Percentiles rank a stretch among this genome's conserved stretches.
Evolutionary conservation across 2,888 invertebrate genomes (phyloP).

Genomic region (Drosophila neonasuta): DNA sequence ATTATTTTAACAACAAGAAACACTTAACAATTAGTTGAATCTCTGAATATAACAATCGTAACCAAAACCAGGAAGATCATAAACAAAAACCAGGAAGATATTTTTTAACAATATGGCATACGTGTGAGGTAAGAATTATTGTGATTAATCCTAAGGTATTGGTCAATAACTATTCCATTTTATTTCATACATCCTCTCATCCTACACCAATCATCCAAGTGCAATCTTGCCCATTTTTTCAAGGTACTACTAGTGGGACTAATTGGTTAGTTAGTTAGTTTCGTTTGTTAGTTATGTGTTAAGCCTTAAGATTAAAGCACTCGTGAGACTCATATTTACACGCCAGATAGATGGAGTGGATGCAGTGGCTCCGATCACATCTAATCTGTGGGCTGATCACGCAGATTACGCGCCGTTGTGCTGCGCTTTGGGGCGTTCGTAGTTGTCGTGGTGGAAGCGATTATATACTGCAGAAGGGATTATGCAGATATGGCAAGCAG

Average conservation of each 20-base stretch:
- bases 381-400: conserved; percentile 57
- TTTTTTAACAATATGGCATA: not conserved
- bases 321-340: conserved; percentile 55
- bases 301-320: conserved; percentile 47
- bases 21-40: conserved; percentile 8
- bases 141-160: conserved; percentile 40
- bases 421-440: conserved; percentile 24
- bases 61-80: not conserved
- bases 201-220: conserved; percentile 12
- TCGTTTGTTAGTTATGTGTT: conserved; percentile 12
- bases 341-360: conserved; percentile 20
- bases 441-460: conserved; percentile 34
- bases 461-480: conserved; percentile 27
- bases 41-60: not conserved
- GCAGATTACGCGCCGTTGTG: conserved; percentile 50
- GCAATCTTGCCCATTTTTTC: conserved; percentile 9
- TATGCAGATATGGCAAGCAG: not conserved
- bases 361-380: conserved; percentile 11
- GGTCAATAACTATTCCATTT: conserved; percentile 35
- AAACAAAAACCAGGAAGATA: not conserved
- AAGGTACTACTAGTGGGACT: conserved; percentile 11
- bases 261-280: conserved; percentile 20
- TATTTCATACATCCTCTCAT: not conserved
- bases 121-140: conserved; percentile 13
- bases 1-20: conserved; percentile 41